Evolutionary conservation across 2,797 vertebrate genomes (phyloP).

Genomic region (Limosa lapponica): DNA sequence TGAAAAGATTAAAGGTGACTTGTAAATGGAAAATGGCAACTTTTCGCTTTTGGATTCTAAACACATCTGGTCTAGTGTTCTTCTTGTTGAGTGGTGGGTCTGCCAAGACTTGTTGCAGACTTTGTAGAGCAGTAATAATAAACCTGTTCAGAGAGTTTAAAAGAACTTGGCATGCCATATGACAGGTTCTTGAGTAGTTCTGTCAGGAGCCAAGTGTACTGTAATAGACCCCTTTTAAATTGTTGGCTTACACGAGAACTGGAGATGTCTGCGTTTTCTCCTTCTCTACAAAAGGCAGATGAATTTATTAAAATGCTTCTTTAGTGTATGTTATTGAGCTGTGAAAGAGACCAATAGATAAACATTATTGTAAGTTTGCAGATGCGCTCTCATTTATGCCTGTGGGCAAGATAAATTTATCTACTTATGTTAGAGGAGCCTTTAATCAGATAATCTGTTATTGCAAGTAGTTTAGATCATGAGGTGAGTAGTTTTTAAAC

Average conservation of each 20-base stretch:
- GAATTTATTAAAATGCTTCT: slow-evolving; percentile 51
- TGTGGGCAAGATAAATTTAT: slow-evolving; percentile 26
- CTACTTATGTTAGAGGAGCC: slow-evolving; percentile 38
- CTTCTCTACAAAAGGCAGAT: slow-evolving; percentile 24
- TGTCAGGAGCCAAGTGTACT: slow-evolving; percentile 61
- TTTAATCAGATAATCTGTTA: slow-evolving; percentile 54
- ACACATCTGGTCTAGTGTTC: slow-evolving; percentile 59
- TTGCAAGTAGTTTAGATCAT: slow-evolving; percentile 46
- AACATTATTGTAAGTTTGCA: slow-evolving; percentile 40
- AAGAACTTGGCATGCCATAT: slow-evolving; percentile 55
- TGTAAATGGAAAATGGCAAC: slow-evolving; percentile 55
- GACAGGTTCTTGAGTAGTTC: slow-evolving; percentile 57
- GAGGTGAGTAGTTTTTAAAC: slow-evolving; percentile 50
- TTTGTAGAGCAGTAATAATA: slow-evolving; percentile 56
- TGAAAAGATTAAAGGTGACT: slow-evolving; percentile 51
- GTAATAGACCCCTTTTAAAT: slow-evolving; percentile 58
- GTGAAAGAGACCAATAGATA: slow-evolving; percentile 10
- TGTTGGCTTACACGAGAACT: slow-evolving; percentile 36
- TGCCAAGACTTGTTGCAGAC: slow-evolving; percentile 64
- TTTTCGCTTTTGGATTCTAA: slow-evolving; percentile 48
- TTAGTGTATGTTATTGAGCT: slow-evolving; percentile 4
- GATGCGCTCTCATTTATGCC: slow-evolving; percentile 15
- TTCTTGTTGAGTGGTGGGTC: slow-evolving; percentile 30
- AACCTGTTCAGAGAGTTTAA: slow-evolving; percentile 61
- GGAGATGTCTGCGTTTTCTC: slow-evolving; percentile 44